Conservation (phyloP, 2,888 invertebrate species). For the Alsophila aescularia region DNA sequence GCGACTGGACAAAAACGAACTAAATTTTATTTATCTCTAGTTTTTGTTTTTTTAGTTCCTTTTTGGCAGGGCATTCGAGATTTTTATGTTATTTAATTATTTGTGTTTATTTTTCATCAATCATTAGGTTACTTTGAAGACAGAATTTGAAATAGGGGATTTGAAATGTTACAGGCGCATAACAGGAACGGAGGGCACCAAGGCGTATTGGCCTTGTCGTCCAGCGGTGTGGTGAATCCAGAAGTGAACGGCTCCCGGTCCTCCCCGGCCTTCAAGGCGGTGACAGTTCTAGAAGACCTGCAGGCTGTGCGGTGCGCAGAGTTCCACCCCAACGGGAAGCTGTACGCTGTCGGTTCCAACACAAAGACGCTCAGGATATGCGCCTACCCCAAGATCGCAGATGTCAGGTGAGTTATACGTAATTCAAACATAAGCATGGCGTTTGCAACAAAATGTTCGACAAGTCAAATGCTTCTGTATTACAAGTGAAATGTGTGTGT, state of each 20-base stretch:
- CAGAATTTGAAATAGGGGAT: neutral
- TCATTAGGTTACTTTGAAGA: neutral
- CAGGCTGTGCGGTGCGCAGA: slow-evolving; percentile 99
- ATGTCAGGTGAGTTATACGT: slow-evolving; percentile 87
- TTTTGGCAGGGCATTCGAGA: no score
- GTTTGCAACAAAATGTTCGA: no score
- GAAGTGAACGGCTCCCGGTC: slow-evolving; percentile 84
- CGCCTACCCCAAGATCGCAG: slow-evolving; percentile 95
- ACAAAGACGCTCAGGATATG: slow-evolving; percentile 99
- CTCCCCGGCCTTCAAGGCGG: slow-evolving; percentile 94
- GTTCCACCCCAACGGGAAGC: slow-evolving; percentile 97
- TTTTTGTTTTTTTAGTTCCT: no score
- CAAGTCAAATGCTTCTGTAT: no score
- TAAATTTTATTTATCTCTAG: no score
- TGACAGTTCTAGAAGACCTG: slow-evolving; percentile 96
- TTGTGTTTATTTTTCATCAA: no score
- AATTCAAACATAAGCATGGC: no score
- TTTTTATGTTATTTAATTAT: no score
- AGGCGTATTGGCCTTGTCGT: slow-evolving; percentile 49
- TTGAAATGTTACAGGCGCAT: slow-evolving; percentile 55
- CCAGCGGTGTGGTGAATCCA: slow-evolving; percentile 59
- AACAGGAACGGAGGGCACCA: slow-evolving; percentile 67
- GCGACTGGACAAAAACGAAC: no score
- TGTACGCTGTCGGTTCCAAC: slow-evolving; percentile 99
- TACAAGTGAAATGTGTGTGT: no score